phyloP scores from a whole-genome alignment of 2,797 vertebrate genomes.

The Cyclura pinguis region DNA sequence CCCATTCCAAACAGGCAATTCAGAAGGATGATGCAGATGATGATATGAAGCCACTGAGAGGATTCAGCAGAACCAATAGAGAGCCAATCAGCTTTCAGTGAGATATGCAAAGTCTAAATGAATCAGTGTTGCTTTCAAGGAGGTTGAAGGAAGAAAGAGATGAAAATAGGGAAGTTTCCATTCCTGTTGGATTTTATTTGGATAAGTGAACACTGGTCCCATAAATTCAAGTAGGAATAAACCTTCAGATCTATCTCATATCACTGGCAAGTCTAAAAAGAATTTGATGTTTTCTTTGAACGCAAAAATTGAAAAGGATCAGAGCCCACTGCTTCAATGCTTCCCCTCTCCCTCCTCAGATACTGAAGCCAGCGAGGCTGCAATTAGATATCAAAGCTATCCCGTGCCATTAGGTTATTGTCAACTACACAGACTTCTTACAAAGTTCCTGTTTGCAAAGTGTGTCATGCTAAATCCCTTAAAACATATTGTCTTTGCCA shows the following conservation, averaged over 20 bases:
- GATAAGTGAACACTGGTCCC: not conserved
- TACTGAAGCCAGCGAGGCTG: conserved; percentile 64
- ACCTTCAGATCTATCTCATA: not conserved
- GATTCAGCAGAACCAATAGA: too few species aligned
- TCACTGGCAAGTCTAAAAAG: conserved; percentile 46
- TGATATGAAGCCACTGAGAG: too few species aligned
- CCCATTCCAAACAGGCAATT: too few species aligned
- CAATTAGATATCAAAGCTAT: conserved; percentile 76
- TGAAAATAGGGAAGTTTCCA: not conserved
- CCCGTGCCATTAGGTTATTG: conserved; percentile 73
- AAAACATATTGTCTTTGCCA: conserved; percentile 77
- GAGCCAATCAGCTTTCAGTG: too few species aligned
- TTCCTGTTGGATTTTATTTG: not conserved
- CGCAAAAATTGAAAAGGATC: not conserved
- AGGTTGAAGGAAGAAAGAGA: not conserved
- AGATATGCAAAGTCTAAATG: not conserved
- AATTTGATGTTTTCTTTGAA: conserved; percentile 43
- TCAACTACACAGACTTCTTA: conserved; percentile 71
- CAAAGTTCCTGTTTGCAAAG: conserved; percentile 69
- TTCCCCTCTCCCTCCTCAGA: not conserved
- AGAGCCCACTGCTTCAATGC: not conserved
- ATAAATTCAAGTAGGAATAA: not conserved
- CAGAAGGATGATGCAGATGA: too few species aligned
- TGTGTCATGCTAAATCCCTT: conserved; percentile 75
- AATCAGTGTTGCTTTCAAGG: not conserved